A percentile compares a stretch with the other conserved stretches of the same genome.
Evolutionary conservation across 1,140 invertebrate genomes (phyloP).

Genomic region (Drosophila takahashii): DNA sequence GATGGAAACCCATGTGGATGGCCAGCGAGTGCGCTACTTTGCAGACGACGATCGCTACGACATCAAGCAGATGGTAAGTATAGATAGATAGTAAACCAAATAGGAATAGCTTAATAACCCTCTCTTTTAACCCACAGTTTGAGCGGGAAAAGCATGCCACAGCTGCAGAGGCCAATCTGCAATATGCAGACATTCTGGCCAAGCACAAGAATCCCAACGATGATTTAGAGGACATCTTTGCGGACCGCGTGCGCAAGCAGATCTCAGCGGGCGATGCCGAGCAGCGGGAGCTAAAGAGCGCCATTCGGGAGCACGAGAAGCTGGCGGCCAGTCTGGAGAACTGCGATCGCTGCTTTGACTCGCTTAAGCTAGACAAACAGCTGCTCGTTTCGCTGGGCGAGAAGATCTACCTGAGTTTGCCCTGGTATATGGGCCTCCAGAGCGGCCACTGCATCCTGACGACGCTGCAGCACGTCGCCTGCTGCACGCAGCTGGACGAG

Average conservation of each 20-base stretch:
- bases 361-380: slow-evolving; percentile 92
- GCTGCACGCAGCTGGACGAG: slow-evolving; percentile 94
- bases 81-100: background rate
- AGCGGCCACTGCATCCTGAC: slow-evolving; percentile 95
- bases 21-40: slow-evolving; percentile 93
- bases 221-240: slow-evolving; percentile 95
- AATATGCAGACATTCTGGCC: slow-evolving; percentile 91
- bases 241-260: slow-evolving; percentile 87
- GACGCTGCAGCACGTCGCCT: slow-evolving; percentile 92
- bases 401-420: slow-evolving; percentile 93
- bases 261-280: slow-evolving; percentile 87
- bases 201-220: slow-evolving; percentile 89
- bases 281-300: slow-evolving; percentile 88
- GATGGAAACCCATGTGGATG: slow-evolving; percentile 90
- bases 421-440: slow-evolving; percentile 91
- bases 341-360: slow-evolving; percentile 94
- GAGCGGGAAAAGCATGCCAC: slow-evolving; percentile 94
- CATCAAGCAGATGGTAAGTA: slow-evolving; percentile 92
- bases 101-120: no score
- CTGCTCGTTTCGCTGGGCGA: slow-evolving; percentile 93
- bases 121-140: slow-evolving; percentile 87
- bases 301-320: slow-evolving; percentile 90
- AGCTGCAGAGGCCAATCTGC: slow-evolving; percentile 91
- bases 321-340: slow-evolving; percentile 87
- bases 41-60: slow-evolving; percentile 95